Evolutionary conservation across 1,140 invertebrate genomes (phyloP).

Genomic region (Rhynchophorus ferrugineus): DNA sequence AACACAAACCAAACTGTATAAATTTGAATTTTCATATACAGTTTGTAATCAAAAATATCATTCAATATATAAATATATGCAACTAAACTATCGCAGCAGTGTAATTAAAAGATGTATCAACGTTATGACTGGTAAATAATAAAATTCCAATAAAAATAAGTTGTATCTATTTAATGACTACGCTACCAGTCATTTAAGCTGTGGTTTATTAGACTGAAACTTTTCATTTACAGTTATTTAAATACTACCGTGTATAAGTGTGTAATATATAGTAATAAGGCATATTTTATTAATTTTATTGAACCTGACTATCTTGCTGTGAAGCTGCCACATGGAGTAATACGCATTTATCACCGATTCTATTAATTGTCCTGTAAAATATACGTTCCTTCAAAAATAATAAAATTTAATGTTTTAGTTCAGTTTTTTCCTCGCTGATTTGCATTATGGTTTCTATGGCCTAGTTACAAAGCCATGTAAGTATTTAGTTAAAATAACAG

Average conservation of each 20-base stretch:
- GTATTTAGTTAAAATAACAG: constrained; percentile 10
- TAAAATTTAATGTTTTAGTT: neutral
- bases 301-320: constrained; percentile 12
- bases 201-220: constrained; percentile 12
- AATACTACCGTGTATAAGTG: constrained; percentile 2
- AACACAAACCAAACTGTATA: too few relatives aligned
- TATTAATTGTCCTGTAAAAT: constrained; percentile 12
- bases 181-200: constrained; percentile 7
- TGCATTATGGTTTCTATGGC: constrained; percentile 12
- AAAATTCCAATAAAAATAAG: too few relatives aligned
- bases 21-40: too few relatives aligned
- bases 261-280: constrained; percentile 12
- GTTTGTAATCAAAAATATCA: too few relatives aligned
- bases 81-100: too few relatives aligned
- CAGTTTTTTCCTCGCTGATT: neutral
- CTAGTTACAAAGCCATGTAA: constrained; percentile 1
- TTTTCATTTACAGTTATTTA: constrained; percentile 15
- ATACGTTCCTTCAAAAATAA: constrained; percentile 1
- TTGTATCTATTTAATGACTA: too few relatives aligned
- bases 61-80: too few relatives aligned
- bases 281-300: constrained; percentile 13
- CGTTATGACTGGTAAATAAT: too few relatives aligned
- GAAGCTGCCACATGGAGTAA: constrained; percentile 13
- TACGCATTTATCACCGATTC: constrained; percentile 12
- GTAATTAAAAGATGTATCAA: too few relatives aligned